Evolutionary conservation across 1,140 invertebrate species (phyloP), one percentile per base, ranked within the genome.

Genomic region (Wiebesia pumilae): DNA sequence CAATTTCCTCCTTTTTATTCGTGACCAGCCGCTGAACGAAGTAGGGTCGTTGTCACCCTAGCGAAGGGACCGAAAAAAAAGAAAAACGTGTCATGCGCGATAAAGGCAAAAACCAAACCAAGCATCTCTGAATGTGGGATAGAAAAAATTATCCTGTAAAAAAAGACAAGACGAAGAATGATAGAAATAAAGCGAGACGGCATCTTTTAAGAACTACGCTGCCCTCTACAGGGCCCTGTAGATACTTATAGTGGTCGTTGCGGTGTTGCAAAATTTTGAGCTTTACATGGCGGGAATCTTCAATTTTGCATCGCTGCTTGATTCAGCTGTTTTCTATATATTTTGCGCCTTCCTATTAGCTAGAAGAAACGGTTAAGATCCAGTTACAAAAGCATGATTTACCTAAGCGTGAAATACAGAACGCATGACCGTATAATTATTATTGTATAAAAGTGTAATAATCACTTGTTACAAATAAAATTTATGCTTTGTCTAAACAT

Each of bases 251-350:
- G n/a, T n/a, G n/a, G n/a, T n/a, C n/a, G n/a, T n/a, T n/a, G 65
- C 81, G 43, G 43, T 43, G 79, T 81, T 81, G 79, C 58, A 43
- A 81, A 40, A 40, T 65, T 19, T 81, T 35, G 33, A 58, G 27
- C 38, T 75, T 33, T 33, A 0, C 38, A 3, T 21, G 81, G 81
- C 81, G 81, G 81, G 81, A 82, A 82, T 51, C 14, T 82, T 82
- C 81, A 69, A 82, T 47, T 43, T 81, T 21, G 38, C 40, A 2
- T 0, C 43, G 40, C 14, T 24, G n/a, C 65, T 19, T 38, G 2
- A 38, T 65, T 82, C 81, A 71, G 30, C 27, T 82, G 65, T 82
- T 82, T 69, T 47, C 38, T 35, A 6, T 62, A 43, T 7, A 0
- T 21, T 43, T n/a, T 3, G 0, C 21, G 38, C n/a, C 7, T 19